Base-by-base conservation (phyloP, 2,888 invertebrate species). In the Rapana venosa region DNA sequence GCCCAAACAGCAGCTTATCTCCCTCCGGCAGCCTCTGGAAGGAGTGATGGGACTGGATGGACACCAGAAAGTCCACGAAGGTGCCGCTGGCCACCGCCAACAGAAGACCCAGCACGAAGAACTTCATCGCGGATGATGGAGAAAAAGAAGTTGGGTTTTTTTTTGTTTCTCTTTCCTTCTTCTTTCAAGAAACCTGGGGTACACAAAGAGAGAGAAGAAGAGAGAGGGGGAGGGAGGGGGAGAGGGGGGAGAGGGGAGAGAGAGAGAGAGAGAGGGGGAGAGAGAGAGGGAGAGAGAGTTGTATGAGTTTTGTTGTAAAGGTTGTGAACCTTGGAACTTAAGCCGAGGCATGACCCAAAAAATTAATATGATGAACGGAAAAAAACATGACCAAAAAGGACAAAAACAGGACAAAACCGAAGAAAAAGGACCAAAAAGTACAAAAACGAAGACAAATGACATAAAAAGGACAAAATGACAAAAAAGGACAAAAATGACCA, bases 1-100 rank as follows among this genome's bases (percentile, higher is more conserved):
- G 66, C 4, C 79, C 32, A 47, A 90, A 90, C 5, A 90, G 79
- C 56, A 87, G 79, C 36, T 87, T 90, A 47, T 90, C 77, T 36
- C 87, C 87, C 0, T 35, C 35, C 0, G 81, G 47, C 66, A 90
- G 87, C 8, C 47, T 13, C 83, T 81, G 87, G 90, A 90, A 90
- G 30, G 61, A 61, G 81, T 61, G n/a, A 36, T 90, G 90, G 11
- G 47, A 6, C 70, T 87, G 87, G 22, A 87, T 26, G 17, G 15
- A 5, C 58, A 26, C 26, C 47, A 88, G 36, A 32, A 81, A 84
- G 36, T 61, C 84, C 66, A 66, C 20, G 66, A 84, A 70, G 58
- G 8, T 83, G 88, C 66, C 83, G n/a, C 32, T 26, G 0, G 61
- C 61, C 58, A 85, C 30, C 17, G 61, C 61, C 85, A 85, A 30